Percentiles rank a stretch among this genome's conserved stretches.
phyloP scores from a whole-genome alignment of 2,888 invertebrate genomes.

The Sarcophaga subvicina region DNA sequence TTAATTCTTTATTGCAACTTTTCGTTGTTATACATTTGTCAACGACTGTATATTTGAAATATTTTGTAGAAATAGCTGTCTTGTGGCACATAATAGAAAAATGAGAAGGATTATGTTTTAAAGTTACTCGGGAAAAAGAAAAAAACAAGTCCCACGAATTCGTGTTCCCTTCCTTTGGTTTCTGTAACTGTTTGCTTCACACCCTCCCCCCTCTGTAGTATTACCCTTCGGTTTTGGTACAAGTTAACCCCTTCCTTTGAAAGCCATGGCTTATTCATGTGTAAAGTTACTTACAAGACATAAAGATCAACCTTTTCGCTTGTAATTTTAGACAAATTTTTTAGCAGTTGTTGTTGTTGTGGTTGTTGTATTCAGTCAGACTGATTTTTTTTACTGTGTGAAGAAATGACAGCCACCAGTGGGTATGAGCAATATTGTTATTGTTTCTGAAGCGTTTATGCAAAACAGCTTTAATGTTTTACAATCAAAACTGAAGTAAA shows the following conservation, averaged over 20 bases:
- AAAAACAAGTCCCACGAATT: slow-evolving; percentile 14
- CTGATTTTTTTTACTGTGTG: not conserved
- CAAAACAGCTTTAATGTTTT: not conserved
- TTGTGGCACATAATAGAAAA: slow-evolving; percentile 6
- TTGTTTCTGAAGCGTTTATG: not conserved
- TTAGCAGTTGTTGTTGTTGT: slow-evolving; percentile 2
- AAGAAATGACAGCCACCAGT: not conserved
- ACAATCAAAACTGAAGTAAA: not conserved
- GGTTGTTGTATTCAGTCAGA: not conserved
- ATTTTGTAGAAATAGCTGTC: not conserved
- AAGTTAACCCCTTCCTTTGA: slow-evolving; percentile 31
- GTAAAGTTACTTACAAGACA: slow-evolving; percentile 15
- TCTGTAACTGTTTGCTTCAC: not conserved
- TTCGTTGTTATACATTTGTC: not conserved
- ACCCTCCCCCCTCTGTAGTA: no score
- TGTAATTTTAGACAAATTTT: slow-evolving; percentile 37
- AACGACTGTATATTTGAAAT: slow-evolving; percentile 3
- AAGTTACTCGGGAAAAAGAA: slow-evolving; percentile 13
- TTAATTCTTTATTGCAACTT: not conserved
- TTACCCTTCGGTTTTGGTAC: not conserved
- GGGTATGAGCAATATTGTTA: not conserved
- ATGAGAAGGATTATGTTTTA: slow-evolving; percentile 51
- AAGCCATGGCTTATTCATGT: slow-evolving; percentile 26
- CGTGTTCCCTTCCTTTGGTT: not conserved
- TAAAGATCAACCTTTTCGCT: slow-evolving; percentile 1